Base-by-base conservation (phyloP, 2,113 vertebrate species). In the Pipra filicauda region DNA sequence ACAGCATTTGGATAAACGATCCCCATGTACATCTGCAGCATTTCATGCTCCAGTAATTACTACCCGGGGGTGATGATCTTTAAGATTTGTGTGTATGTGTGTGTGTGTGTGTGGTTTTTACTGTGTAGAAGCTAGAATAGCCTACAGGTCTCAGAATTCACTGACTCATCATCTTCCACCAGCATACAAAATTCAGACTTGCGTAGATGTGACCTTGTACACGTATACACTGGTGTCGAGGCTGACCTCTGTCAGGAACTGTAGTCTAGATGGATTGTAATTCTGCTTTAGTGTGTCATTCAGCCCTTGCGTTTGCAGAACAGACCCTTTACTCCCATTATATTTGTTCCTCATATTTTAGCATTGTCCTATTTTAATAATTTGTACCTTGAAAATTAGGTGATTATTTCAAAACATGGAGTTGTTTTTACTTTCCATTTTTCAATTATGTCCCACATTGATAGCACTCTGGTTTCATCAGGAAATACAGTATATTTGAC, bases 31-130 rank as follows among this genome's bases (percentile, higher is more conserved):
- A 78, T 94, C 78, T 84, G 78, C 59, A 83, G 54, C 75, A 90
- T 96, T 91, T 95, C 69, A 59, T 88, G 93, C 95, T 93, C 91
- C 85, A 97, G 90, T 96, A 94, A 96, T 88, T 94, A 16, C 57
- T 79, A 18, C 66, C 89, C 8, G 0, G 37, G 15, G 31, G 70
- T 87, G 54, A 46, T 79, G 37, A 75, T 94, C n/a, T 78, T 92
- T 33, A 88, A 81, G 67, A 55, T 26, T 30, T 77, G 61, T 55
- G 57, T 19, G 33, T 46, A 8, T 64, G 5, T 83, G 43, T 39
- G 7, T 23, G 28, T 23, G 28, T 49, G 33, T 82, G 49, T 39
- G 27, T 28, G 9, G 23, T 54, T 75, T 86, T 78, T 61, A 37
- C 37, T 88, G 16, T 69, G 33, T 90, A 76, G 78, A 88, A 67